These are phyloP conservation scores for Lophotis ruficrista DNA, from an alignment of 2,113 vertebrate species.

Conservation along the genomic window DNA sequence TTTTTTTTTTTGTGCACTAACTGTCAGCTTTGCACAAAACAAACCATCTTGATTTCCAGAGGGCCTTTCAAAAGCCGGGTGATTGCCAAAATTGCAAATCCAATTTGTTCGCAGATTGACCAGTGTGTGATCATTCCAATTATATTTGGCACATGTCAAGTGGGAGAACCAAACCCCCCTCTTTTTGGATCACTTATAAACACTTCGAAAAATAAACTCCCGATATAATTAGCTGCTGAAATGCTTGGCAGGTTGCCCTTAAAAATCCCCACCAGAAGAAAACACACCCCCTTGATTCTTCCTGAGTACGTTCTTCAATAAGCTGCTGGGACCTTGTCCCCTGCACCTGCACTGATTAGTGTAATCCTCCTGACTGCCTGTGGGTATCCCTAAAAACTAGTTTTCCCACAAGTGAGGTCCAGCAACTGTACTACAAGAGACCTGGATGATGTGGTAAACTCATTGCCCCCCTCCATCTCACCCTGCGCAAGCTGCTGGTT, in stretches of 20 bases:
- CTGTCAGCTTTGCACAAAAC: slow-evolving; percentile 28
- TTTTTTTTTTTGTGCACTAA: slow-evolving; percentile 12
- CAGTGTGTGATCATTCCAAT: slow-evolving; percentile 60
- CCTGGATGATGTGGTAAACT: neutral
- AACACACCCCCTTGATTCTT: slow-evolving; percentile 26
- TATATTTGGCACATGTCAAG: slow-evolving; percentile 64
- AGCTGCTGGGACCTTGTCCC: neutral
- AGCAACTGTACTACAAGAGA: neutral
- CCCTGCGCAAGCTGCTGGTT: neutral
- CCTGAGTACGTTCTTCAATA: neutral
- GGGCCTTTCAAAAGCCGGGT: slow-evolving; percentile 26
- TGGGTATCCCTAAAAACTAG: slow-evolving; percentile 21
- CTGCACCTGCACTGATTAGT: slow-evolving; percentile 35
- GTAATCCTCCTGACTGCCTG: slow-evolving; percentile 14
- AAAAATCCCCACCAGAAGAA: slow-evolving; percentile 16
- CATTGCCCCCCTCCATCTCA: neutral
- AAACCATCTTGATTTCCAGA: slow-evolving; percentile 55
- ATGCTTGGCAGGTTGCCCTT: slow-evolving; percentile 47
- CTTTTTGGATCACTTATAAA: slow-evolving; percentile 66
- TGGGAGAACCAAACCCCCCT: slow-evolving; percentile 66
- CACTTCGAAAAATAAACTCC: slow-evolving; percentile 69
- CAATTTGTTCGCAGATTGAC: slow-evolving; percentile 61
- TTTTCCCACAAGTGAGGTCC: slow-evolving; percentile 45
- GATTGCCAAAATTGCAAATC: slow-evolving; percentile 52
- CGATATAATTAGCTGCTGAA: slow-evolving; percentile 59